These are phyloP conservation scores for Eupithecia abbreviata DNA, from an alignment of 2,888 invertebrate species.

Conservation along the genomic window DNA sequence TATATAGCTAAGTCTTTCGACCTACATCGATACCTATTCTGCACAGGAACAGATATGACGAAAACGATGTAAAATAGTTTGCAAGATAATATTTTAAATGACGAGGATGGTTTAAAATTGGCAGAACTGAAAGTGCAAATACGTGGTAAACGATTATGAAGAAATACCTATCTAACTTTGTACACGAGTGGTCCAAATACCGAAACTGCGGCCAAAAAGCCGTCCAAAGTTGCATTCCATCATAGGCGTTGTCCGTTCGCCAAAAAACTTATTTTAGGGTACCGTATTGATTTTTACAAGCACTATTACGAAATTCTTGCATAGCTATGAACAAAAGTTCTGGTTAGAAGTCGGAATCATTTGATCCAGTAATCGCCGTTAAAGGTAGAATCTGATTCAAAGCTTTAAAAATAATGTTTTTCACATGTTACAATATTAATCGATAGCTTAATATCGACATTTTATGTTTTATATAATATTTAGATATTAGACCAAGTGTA, in stretches of 20 bases:
- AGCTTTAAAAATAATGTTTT: no score
- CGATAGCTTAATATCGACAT: no score
- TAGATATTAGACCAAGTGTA: no score
- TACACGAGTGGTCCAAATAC: slow-evolving; percentile 46
- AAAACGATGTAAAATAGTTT: background rate
- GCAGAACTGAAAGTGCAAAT: background rate
- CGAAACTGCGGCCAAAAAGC: slow-evolving; percentile 58
- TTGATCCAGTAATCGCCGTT: no score
- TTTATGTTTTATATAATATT: no score
- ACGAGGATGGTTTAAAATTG: background rate
- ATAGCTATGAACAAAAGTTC: background rate
- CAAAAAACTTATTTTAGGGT: slow-evolving; percentile 47
- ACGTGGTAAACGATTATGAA: background rate
- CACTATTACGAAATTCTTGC: background rate
- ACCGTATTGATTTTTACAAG: slow-evolving; percentile 1
- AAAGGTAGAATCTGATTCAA: no score
- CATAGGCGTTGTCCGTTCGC: slow-evolving; percentile 65
- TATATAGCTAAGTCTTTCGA: no score
- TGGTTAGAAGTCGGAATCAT: no score
- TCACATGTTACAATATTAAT: no score
- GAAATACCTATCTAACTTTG: slow-evolving; percentile 38
- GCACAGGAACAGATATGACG: background rate
- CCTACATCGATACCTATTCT: background rate
- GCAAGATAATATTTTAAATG: background rate
- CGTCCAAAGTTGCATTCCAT: slow-evolving; percentile 68